These are phyloP conservation scores for Limanda limanda DNA, from an alignment of 2,113 vertebrate species.

Conservation along the genomic window DNA sequence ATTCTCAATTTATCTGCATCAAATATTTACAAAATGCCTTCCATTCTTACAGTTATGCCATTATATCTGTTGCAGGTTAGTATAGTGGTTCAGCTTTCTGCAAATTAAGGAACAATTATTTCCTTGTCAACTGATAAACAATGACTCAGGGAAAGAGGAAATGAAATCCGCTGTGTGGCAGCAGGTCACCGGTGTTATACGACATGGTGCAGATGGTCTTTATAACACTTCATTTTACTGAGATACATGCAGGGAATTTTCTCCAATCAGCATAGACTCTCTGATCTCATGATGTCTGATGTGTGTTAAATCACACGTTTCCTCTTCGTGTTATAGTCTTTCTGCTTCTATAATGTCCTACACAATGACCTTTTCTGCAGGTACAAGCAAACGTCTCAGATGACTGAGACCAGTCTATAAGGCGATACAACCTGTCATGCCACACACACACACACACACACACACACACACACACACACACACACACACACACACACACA, in stretches of 20 bases:
- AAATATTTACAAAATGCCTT: neutral
- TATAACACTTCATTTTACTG: conserved; percentile 49
- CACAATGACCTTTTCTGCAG: conserved; percentile 26
- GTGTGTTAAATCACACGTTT: conserved; percentile 19
- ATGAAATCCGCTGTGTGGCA: conserved; percentile 49
- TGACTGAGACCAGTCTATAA: conserved; percentile 18
- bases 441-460: no score
- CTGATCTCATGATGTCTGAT: conserved; percentile 46
- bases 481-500: no score
- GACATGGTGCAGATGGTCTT: conserved; percentile 53
- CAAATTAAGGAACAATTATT: conserved; percentile 8
- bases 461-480: no score
- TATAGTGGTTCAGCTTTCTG: neutral
- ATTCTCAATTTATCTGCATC: neutral
- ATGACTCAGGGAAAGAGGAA: conserved; percentile 50
- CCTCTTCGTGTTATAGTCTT: neutral
- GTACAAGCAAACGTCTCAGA: conserved; percentile 17
- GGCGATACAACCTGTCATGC: neutral
- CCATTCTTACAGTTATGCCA: neutral
- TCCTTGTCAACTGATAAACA: conserved; percentile 11
- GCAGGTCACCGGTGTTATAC: conserved; percentile 43
- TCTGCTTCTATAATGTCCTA: no score
- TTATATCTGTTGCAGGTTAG: neutral
- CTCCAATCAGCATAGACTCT: conserved; percentile 16
- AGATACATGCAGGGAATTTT: conserved; percentile 18